phyloP scores from a whole-genome alignment of 1,140 invertebrate species.

The Sinella curviseta region DNA sequence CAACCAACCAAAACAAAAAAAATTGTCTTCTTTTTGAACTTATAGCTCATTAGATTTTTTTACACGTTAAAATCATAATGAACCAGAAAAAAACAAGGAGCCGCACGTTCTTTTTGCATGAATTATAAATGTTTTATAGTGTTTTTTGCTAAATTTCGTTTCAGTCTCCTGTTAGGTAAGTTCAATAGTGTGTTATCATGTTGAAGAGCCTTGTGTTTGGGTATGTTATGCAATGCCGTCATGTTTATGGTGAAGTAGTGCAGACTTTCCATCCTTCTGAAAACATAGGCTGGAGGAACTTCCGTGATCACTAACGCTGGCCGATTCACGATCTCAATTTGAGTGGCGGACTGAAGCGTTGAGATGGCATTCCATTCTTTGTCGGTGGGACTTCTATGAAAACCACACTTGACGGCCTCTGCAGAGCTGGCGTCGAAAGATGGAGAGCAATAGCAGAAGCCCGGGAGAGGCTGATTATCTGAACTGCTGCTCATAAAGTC shows the following conservation, averaged over 20 bases:
- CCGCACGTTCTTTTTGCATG: no score
- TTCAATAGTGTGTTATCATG: no score
- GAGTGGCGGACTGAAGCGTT: neutral
- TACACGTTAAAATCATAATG: no score
- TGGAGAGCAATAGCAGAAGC: neutral
- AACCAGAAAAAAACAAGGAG: no score
- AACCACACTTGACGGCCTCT: no score
- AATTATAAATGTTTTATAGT: no score
- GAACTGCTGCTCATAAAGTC: neutral
- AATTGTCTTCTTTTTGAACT: no score
- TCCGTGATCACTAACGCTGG: conserved; percentile 20
- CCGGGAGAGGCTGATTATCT: neutral
- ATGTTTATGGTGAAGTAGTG: conserved; percentile 27
- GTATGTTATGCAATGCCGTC: conserved; percentile 25
- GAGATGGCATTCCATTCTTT: conserved; percentile 30
- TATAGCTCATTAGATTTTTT: no score
- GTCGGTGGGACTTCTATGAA: neutral
- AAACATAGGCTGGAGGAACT: conserved; percentile 27
- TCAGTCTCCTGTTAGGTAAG: no score
- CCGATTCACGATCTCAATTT: conserved; percentile 24
- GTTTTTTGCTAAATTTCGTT: no score
- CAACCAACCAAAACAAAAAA: no score
- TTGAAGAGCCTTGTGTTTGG: conserved; percentile 40
- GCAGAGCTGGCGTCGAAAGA: neutral
- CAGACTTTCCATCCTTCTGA: conserved; percentile 31